Percentiles rank a stretch among this genome's conserved stretches.
Evolutionary conservation across 2,797 vertebrate species (phyloP).

Genomic region (Sus cebifrons): DNA sequence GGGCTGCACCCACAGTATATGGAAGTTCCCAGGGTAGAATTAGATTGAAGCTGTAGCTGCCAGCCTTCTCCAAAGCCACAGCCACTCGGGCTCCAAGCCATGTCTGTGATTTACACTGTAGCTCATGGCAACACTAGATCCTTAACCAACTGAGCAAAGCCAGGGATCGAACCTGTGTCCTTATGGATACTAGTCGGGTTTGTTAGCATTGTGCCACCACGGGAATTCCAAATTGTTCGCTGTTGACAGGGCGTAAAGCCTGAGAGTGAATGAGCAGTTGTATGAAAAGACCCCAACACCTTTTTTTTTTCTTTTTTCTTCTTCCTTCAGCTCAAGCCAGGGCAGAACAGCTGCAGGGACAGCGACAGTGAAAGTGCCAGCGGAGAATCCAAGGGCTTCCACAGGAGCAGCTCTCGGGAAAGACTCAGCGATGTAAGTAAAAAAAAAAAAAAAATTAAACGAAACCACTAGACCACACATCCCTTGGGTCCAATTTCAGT

Average conservation of each 20-base stretch:
- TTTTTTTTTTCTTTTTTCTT: constrained; percentile 63
- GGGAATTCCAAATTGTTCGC: not conserved
- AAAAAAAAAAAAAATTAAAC: not conserved
- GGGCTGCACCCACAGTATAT: no score
- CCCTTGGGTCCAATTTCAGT: not conserved
- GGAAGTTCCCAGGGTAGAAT: no score
- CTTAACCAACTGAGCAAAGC: no score
- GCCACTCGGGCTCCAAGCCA: no score
- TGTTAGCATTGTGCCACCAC: no score
- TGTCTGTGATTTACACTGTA: no score
- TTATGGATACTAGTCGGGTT: no score
- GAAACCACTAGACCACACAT: not conserved
- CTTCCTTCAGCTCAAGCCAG: constrained; percentile 94
- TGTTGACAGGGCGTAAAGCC: not conserved
- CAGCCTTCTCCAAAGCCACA: no score
- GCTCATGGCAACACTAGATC: no score
- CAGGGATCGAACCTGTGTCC: no score
- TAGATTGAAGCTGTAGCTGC: no score
- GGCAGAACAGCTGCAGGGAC: constrained; percentile 96
- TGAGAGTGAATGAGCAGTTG: no score
- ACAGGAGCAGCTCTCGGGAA: constrained; percentile 95
- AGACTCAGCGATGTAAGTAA: constrained; percentile 94
- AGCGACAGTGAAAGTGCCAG: constrained; percentile 96
- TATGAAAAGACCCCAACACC: constrained; percentile 60
- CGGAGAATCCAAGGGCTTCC: constrained; percentile 94